Percentiles rank a stretch among this genome's conserved stretches.
phyloP scores from a whole-genome alignment of 2,113 vertebrate genomes.

The Cepphus grylle region DNA sequence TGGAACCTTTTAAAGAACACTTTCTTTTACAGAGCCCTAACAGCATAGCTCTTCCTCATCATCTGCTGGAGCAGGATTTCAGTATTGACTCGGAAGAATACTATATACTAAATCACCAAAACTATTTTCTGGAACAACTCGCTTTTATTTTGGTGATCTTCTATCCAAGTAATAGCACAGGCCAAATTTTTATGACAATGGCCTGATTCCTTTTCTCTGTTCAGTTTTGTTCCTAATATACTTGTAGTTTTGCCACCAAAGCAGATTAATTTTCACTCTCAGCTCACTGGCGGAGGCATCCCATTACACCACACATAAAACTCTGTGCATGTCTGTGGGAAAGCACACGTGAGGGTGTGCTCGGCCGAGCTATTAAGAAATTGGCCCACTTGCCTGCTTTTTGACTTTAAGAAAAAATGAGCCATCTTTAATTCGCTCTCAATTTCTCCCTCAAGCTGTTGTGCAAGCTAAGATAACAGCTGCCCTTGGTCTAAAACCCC shows the following conservation, averaged over 20 bases:
- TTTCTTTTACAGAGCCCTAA: neutral
- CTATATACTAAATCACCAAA: neutral
- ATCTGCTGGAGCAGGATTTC: neutral
- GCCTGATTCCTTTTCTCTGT: neutral
- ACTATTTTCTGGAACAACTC: neutral
- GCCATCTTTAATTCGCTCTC: neutral
- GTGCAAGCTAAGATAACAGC: neutral
- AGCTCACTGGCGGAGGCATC: neutral
- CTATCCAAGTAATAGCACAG: neutral
- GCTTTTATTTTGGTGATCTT: constrained; percentile 4
- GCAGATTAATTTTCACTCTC: neutral
- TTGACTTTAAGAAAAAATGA: neutral
- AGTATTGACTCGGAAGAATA: constrained; percentile 15
- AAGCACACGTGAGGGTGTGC: neutral
- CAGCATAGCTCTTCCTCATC: neutral
- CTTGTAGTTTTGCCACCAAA: neutral
- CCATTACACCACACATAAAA: neutral
- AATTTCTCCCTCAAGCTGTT: neutral
- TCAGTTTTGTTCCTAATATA: neutral
- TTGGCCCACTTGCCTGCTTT: neutral
- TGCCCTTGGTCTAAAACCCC: neutral
- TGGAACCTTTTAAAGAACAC: constrained; percentile 1
- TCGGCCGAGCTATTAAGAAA: neutral
- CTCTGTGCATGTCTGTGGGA: neutral
- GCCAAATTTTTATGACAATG: neutral